Base-by-base conservation (phyloP, 2,888 invertebrate species). In the Anoncus sp. region DNA sequence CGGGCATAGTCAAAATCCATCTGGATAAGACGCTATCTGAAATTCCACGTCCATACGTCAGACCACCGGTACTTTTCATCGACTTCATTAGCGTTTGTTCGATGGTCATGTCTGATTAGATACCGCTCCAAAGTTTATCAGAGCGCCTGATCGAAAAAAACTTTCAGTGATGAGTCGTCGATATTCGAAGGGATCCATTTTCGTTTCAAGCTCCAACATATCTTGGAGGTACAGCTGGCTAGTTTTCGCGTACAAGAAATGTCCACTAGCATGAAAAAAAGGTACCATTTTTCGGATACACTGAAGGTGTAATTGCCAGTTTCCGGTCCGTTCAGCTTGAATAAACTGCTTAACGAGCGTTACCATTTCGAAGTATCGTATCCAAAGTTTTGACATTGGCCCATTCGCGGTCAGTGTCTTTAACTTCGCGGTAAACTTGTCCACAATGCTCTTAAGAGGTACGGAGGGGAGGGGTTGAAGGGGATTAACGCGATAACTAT, bases 231-330 rank as follows among this genome's bases (percentile, higher is more conserved):
- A 87, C 5, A 88, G 20, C 22, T 85, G 84, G 7, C 79, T 80
- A 62, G 79, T 82, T 79, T 85, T 86, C 6, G 86, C 84, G 65
- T 88, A 87, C 14, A 72, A 22, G 40, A 85, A 84, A 75, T 90
- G 88, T 1, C 87, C 88, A 72, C 75, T 62, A 2, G 84, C 82
- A 77, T 87, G 85, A 69, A 86, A 87, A 31, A 31, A 31, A 5
- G 31, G 85, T 51, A 86, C n/a, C 79, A 85, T 84, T 70, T 82
- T 40, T 12, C 27, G 27, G 4, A 72, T 24, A 20, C 31, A 31
- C 22, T 55, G 63, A 12, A 72, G 55, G 10, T 63, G 45, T 9
- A 63, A 16, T 6, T 63, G 18, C 72, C 72, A 72, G 35, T 72
- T 16, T 1, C 63, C 63, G 16, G 53, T 16, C 14, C 31, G 14